Base-by-base conservation (phyloP, 2,888 invertebrate species). In the Toxonevra muliebris region DNA sequence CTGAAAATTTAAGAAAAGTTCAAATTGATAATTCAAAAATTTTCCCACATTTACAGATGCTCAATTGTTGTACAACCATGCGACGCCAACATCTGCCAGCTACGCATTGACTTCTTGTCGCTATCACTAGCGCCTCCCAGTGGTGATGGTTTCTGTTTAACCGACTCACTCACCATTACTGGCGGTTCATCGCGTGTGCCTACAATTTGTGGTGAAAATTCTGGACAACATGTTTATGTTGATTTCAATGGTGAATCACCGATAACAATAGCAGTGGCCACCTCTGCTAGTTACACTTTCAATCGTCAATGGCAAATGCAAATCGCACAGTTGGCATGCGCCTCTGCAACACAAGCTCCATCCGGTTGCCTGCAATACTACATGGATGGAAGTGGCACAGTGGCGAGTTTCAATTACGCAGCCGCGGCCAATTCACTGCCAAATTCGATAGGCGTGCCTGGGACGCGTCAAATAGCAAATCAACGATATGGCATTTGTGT, bases 351-450 rank as follows among this genome's bases (percentile, higher is more conserved):
- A 54, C 78, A 82, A 90, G 94, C 93, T 13, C 93, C 94, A 1
- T 88, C 90, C 66, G 93, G 93, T 45, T 94, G 94, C 78, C 86
- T 94, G 30, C 92, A 92, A 85, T 93, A 93, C 81, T 90, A 90
- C 79, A 90, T 89, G 42, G 87, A 87, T 0, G 77, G 83, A 0
- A 82, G 88, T 0, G 92, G 91, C 3, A 90, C 88, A 0, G 90
- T 93, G 4, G 87, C 85, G 58, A 92, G 93, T 81, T 94, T 94
- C 75, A 94, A 94, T 84, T 94, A 91, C 80, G 92, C 90, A 0
- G 87, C 89, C 1, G 87, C 88, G 0, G 88, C 88, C 12, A 90
- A 90, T 77, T 87, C 89, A 1, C 85, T 85, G 0, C 86, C 87
- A 9, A 87, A 88, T 2, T 87, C 89, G 0, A 85, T 88, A n/a